Conservation (phyloP, 2,797 vertebrate genomes). For the Darevskia mixta region DNA sequence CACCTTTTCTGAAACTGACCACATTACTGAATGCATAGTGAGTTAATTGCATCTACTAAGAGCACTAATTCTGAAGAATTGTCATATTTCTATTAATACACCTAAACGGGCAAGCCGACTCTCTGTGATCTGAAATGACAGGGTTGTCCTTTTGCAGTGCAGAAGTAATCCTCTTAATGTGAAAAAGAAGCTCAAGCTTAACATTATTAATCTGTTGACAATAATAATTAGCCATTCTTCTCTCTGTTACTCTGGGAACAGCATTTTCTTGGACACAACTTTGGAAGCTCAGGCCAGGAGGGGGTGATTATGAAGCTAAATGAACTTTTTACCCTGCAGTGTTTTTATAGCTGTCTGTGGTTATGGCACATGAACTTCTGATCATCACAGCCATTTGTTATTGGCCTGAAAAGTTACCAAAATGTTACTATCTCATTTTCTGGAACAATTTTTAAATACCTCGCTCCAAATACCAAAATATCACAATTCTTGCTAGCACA, state of each 20-base stretch:
- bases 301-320: constrained; percentile 24
- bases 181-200: constrained; percentile 9
- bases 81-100: not conserved
- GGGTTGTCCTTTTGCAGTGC: not conserved
- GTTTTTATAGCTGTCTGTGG: constrained; percentile 38
- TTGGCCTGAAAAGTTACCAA: constrained; percentile 44
- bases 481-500: not conserved
- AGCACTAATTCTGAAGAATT: not conserved
- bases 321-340: constrained; percentile 8
- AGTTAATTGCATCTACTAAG: not conserved
- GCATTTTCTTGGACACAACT: constrained; percentile 10
- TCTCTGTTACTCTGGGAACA: constrained; percentile 42
- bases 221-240: constrained; percentile 42
- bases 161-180: constrained; percentile 8
- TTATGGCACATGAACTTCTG: constrained; percentile 27
- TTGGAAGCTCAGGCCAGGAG: constrained; percentile 16
- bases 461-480: constrained; percentile 39
- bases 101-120: not conserved
- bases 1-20: not conserved
- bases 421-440: constrained; percentile 17
- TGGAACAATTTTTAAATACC: constrained; percentile 39
- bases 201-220: constrained; percentile 26
- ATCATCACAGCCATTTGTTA: constrained; percentile 32
- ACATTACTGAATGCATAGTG: not conserved
- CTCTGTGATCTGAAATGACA: constrained; percentile 1